Evolutionary conservation across 2,113 vertebrate species (phyloP), one percentile per base, ranked within the genome.

Genomic region (Echinops telfairi): DNA sequence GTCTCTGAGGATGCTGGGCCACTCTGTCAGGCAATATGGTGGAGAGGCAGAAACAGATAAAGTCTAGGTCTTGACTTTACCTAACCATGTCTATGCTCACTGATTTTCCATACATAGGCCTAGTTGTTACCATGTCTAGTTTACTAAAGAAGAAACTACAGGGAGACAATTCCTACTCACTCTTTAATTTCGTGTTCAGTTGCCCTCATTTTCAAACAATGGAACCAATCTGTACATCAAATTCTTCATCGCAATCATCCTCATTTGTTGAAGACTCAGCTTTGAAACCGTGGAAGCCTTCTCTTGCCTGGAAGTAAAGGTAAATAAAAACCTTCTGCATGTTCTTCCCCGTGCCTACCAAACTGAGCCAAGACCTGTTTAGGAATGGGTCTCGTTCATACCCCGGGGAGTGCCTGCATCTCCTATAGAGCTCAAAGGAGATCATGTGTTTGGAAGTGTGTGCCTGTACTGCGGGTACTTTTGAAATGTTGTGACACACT

Each of bases 51-150:
- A 60, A 79, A 77, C 14, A 83, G 94, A 83, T 6, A 14, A 90
- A 86, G 80, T 86, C 23, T 90, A 83, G 83, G 83, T 93, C 93
- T 68, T 89, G 80, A 92, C 94, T 95, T 92, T 83, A 88, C 92
- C 86, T 86, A 80, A 23, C 40, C 86, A 86, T 83, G 95, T 96
- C 83, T 57, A 77, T 88, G 88, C 88, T 78, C 85, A 92, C 75
- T 83, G 92, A 94, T 91, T 95, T 87, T 80, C 82, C 88, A 58
- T 94, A 58, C 94, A 29, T 17, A 5, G 29, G 47, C 47, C n/a
- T 88, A 88, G 92, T 53, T 57, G 66, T 76, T 75, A 64, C 83
- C n/a, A 70, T 80, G 79, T 60, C 83, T 19, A 77, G 62, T 88
- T 92, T 83, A 57, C 33, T 68, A 64, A 83, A 80, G 92, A 95